Conservation (phyloP, 1,140 invertebrate species). For the Cotesia vestalis region DNA sequence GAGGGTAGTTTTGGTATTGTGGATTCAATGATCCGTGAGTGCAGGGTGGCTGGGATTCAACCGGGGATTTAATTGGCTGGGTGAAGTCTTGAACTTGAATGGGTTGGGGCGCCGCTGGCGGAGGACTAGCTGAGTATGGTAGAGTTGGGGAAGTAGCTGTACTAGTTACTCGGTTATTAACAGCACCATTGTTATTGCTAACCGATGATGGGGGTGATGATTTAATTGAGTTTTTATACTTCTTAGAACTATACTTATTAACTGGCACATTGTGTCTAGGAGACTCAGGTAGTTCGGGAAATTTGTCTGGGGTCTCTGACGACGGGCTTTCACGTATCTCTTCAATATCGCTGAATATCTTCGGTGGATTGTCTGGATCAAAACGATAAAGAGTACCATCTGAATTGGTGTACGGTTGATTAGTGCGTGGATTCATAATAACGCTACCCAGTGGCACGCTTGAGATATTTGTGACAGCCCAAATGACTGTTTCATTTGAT, state of each 20-base stretch:
- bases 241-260: conserved; percentile 18
- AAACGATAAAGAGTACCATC: conserved; percentile 75
- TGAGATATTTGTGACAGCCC: conserved; percentile 85
- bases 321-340: conserved; percentile 55
- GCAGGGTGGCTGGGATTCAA: conserved; percentile 20
- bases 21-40: conserved; percentile 15
- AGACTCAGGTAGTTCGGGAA: conserved; percentile 31
- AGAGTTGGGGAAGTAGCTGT: conserved; percentile 57
- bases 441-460: conserved; percentile 84
- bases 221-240: conserved; percentile 35
- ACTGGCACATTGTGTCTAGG: conserved; percentile 11
- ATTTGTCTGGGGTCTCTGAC: conserved; percentile 30
- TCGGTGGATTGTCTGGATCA: conserved; percentile 75
- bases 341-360: conserved; percentile 58
- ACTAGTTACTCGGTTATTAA: conserved; percentile 49
- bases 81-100: conserved; percentile 27
- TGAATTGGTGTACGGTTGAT: conserved; percentile 58
- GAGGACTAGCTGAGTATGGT: conserved; percentile 52
- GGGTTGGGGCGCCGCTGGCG: conserved; percentile 40
- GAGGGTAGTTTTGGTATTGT: conserved; percentile 17
- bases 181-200: conserved; percentile 50
- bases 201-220: conserved; percentile 32
- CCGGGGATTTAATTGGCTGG: conserved; percentile 24
- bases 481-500: conserved; percentile 70
- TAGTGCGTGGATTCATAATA: conserved; percentile 84